phyloP scores from a whole-genome alignment of 2,797 vertebrate genomes.

The Hippopotamyrus pictus region DNA sequence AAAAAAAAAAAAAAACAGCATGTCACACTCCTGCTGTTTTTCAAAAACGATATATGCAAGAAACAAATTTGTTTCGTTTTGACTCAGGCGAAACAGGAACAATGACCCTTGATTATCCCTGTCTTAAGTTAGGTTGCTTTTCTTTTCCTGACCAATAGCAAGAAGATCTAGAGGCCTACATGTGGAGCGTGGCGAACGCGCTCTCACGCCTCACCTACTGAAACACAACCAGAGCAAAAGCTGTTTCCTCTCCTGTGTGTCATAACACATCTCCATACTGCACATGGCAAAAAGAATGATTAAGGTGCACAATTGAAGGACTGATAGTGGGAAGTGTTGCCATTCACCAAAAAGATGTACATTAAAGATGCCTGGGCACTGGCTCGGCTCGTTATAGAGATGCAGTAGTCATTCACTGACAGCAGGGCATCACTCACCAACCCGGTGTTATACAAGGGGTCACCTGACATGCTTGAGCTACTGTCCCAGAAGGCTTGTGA shows the following conservation, averaged over 20 bases:
- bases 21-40: slow-evolving; percentile 32
- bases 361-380: slow-evolving; percentile 8
- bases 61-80: neutral
- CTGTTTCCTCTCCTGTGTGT: neutral
- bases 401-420: slow-evolving; percentile 13
- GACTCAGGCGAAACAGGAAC: neutral
- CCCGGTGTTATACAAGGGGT: neutral
- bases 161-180: slow-evolving; percentile 3
- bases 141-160: slow-evolving; percentile 18
- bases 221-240: neutral
- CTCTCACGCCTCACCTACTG: neutral
- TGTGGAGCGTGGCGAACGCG: neutral
- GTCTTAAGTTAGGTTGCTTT: slow-evolving; percentile 21
- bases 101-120: neutral
- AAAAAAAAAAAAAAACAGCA: slow-evolving; percentile 27
- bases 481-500: neutral
- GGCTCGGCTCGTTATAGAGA: neutral
- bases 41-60: slow-evolving; percentile 5
- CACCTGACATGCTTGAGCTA: neutral
- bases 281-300: slow-evolving; percentile 3
- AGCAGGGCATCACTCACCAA: neutral
- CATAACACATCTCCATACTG: neutral
- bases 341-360: slow-evolving; percentile 12
- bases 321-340: slow-evolving; percentile 5
- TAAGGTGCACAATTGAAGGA: slow-evolving; percentile 22